Evolutionary conservation across 2,888 invertebrate genomes (phyloP), one percentile per base, ranked within the genome.

Genomic region (Caenorhabditis panamensis): DNA sequence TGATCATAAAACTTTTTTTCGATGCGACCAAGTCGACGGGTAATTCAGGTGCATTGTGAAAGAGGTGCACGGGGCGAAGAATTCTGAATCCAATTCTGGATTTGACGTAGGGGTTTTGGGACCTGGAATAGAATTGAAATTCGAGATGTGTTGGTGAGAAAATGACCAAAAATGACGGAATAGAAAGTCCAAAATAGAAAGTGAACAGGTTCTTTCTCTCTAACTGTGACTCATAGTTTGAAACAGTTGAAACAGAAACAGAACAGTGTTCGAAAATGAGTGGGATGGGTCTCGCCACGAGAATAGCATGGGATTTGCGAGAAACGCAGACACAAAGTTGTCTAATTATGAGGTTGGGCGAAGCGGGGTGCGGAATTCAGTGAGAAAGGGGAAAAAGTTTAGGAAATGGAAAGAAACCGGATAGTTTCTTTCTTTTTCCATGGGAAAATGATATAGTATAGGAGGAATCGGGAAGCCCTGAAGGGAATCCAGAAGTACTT

Each of bases 11-110:
- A 16, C 58, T 37, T 75, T 75, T 75, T 75, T 66, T 51, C 66
- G 75, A 61, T 67, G 66, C 61, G 75, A 75, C 66, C 75, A 75
- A 20, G 61, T 75, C 61, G 75, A 66, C 31, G 61, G 75, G 22
- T 75, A 75, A 53, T 22, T 61, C 22, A 41, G 16, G 64, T 37
- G 73, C 75, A 75, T 75, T 66, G 59, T 75, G 73, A 41, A 37
- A 58, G 36, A 13, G 61, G 22, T 20, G 16, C 61, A n/a, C n/a
- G 9, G n/a, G 24, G n/a, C 41, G 24, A 2, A 9, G 51, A 13
- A 41, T 6, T 2, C 26, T 36, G 56, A 56, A 20, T 8, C 16
- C n/a, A 54, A n/a, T 22, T 24, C 4, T 24, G 61, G 41, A 44
- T 61, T 61, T 44, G 41, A 31, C 9, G 9, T 31, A 31, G 31